A percentile compares a stretch with the other conserved stretches of the same genome.
These are phyloP conservation scores for Callyntrura sp. DNA, from an alignment of 2,888 invertebrate species.

Conservation along the genomic window DNA sequence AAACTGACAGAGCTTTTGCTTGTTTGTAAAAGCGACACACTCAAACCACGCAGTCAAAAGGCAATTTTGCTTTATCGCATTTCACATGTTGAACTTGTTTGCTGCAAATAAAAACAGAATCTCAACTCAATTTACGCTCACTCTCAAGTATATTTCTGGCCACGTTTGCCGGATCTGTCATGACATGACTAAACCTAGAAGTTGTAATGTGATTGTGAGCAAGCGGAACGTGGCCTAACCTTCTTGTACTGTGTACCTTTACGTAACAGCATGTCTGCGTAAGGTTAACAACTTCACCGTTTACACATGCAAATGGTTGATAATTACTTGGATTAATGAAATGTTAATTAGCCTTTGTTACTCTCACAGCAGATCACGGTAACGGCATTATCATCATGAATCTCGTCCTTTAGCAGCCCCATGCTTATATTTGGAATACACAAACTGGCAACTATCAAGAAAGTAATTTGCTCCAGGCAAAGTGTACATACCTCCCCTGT, in stretches of 20 bases:
- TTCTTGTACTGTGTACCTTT: too few species aligned
- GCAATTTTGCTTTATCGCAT: not conserved
- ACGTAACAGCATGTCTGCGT: not conserved
- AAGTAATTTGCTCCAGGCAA: not conserved
- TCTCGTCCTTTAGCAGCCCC: not conserved
- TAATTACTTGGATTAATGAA: slow-evolving; percentile 74
- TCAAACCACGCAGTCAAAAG: not conserved
- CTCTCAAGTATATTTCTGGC: too few species aligned
- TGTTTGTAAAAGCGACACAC: too few species aligned
- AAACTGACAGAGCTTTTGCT: not conserved
- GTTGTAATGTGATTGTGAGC: too few species aligned
- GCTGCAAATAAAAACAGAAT: too few species aligned
- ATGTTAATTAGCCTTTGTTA: slow-evolving; percentile 76
- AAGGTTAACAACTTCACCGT: not conserved
- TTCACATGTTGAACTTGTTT: too few species aligned
- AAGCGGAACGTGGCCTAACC: too few species aligned
- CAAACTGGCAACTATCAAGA: too few species aligned
- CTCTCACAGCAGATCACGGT: not conserved
- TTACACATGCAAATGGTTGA: not conserved
- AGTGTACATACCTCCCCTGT: not conserved
- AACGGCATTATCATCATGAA: not conserved
- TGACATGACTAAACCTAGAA: too few species aligned
- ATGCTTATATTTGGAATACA: not conserved
- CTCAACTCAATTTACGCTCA: too few species aligned
- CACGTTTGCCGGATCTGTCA: too few species aligned